Evolutionary conservation across 2,113 vertebrate species (phyloP).

Genomic region (Forbesichthys agassizii): DNA sequence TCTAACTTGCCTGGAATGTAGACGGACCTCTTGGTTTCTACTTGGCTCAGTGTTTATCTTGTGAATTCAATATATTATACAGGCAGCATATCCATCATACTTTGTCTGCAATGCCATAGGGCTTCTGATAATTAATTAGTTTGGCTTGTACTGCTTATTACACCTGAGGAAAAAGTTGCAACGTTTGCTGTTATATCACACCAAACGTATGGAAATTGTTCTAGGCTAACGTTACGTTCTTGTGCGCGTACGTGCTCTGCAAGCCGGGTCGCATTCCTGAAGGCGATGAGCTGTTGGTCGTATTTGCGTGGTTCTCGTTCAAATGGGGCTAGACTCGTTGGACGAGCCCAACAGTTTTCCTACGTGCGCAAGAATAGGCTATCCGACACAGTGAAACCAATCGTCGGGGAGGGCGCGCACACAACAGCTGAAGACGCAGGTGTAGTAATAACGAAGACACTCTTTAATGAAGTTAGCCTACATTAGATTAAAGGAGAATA

Average conservation of each 20-base stretch:
- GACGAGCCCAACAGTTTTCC: conserved; percentile 57
- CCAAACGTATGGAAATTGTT: no score
- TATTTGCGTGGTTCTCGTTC: conserved; percentile 22
- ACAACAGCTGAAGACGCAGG: background rate
- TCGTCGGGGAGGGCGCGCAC: conserved; percentile 14
- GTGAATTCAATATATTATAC: background rate
- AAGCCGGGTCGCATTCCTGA: conserved; percentile 70
- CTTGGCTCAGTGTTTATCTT: background rate
- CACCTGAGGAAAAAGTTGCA: background rate
- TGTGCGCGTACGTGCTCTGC: conserved; percentile 30
- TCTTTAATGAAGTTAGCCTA: background rate
- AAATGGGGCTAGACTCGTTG: conserved; percentile 58
- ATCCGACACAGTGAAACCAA: conserved; percentile 54
- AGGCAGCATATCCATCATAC: background rate
- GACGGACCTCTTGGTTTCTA: conserved; percentile 12
- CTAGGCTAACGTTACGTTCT: conserved; percentile 18
- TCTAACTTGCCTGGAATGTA: conserved; percentile 47
- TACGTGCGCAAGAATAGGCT: conserved; percentile 37
- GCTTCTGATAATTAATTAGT: background rate
- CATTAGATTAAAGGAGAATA: no score
- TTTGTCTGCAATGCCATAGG: no score
- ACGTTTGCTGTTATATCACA: no score
- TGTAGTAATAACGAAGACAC: background rate
- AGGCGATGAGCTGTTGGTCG: conserved; percentile 28
- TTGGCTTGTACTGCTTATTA: background rate